Evolutionary conservation across 2,113 vertebrate species (phyloP).

Genomic region (Sciurus niger): DNA sequence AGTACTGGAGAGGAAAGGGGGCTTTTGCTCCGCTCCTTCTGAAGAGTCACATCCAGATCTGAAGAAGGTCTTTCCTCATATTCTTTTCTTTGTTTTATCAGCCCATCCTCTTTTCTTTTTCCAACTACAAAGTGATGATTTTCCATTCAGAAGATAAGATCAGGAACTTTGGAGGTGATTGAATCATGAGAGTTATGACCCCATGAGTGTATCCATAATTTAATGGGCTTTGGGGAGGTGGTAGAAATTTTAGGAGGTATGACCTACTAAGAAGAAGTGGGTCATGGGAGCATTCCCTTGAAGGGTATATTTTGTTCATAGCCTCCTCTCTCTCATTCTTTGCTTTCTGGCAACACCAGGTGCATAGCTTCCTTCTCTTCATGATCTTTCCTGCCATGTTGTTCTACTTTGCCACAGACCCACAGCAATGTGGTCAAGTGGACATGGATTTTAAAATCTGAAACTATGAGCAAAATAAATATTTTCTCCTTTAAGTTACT

Average conservation of each 20-base stretch:
- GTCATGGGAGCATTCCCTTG: neutral
- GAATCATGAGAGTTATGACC: neutral
- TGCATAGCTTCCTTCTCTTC: neutral
- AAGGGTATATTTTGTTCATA: neutral
- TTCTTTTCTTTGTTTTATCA: neutral
- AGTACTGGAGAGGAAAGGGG: neutral
- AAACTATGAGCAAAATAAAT: neutral
- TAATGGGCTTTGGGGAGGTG: neutral
- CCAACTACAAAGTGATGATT: neutral
- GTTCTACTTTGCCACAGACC: neutral
- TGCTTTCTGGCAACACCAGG: neutral
- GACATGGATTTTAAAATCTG: neutral
- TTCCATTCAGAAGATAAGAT: neutral
- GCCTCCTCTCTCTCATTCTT: neutral
- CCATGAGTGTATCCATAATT: neutral
- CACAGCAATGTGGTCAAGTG: neutral
- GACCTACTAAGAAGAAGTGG: neutral
- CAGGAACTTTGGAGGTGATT: neutral
- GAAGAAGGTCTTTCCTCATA: neutral
- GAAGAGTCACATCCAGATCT: neutral
- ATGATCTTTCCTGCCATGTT: neutral
- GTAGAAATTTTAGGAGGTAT: neutral
- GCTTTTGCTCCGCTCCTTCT: neutral
- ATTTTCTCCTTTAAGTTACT: neutral
- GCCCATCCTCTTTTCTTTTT: neutral